Base-by-base conservation (phyloP, 1,140 invertebrate species). In the Drosophila miranda region DNA sequence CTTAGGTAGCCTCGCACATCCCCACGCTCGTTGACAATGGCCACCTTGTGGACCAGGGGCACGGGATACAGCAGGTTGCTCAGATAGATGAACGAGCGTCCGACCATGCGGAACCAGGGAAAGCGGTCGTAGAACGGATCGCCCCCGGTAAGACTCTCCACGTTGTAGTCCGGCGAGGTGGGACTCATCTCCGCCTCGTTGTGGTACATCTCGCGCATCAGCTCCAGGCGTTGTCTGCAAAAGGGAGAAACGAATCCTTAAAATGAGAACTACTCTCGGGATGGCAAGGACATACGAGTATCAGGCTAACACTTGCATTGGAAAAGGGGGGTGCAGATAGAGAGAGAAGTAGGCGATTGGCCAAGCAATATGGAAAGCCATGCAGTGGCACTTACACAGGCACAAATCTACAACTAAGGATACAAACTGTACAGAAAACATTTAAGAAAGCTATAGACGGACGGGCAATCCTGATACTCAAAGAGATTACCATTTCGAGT, bases 71-170 rank as follows among this genome's bases (percentile, higher is more conserved):
- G 94, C 50, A 99, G 92, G 92, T 99, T 99, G 91, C 97, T 99
- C 84, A 99, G 92, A 91, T 99, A 99, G 8, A 99, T 96, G 91
- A 99, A 99, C 21, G 97, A 96, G 94, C 98, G 95, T 78, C 99
- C 99, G 68, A 99, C 97, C 92, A 99, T 94, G 86, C 98, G 95
- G 93, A 99, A 99, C 99, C 99, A 99, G 0, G 99, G 99, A 91
- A 99, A 99, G 68, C 99, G 93, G 92, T 99, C 99, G 90, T 99
- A 99, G 93, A 99, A 99, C 7, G 99, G 99, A 94, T 99, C 99
- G 1, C 97, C 97, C 14, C 97, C 97, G 28, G 97, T 98, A 48
- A 98, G 94, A 21, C 95, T 97, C 91, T 98, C 97, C 78, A 98
- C 96, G 92, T 97, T 96, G 90, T 97, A 96, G 88, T 97, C 97